Evolutionary conservation across 2,113 vertebrate genomes (phyloP).

Genomic region (Hydrolagus affinis): DNA sequence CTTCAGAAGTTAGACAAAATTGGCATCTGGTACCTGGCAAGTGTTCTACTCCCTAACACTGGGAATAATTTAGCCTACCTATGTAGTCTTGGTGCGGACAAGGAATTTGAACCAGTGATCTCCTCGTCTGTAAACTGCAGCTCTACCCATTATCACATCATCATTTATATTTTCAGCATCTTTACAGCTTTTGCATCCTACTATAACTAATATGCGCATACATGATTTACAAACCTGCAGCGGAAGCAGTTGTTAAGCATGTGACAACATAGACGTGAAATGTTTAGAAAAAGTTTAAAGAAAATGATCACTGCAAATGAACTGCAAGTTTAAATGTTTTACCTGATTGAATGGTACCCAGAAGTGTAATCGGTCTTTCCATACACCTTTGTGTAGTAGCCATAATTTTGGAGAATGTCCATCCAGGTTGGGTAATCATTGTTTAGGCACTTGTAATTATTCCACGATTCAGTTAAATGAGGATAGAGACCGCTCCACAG

Average conservation of each 20-base stretch:
- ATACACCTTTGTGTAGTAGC: slow-evolving; percentile 69
- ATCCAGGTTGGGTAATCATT: slow-evolving; percentile 82
- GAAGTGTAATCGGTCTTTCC: slow-evolving; percentile 89
- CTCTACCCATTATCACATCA: no score
- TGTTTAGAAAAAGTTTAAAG: neutral
- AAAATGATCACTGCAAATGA: neutral
- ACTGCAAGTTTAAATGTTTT: slow-evolving; percentile 35
- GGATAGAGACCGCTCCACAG: slow-evolving; percentile 94
- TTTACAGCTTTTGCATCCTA: neutral
- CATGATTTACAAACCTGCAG: neutral
- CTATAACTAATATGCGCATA: neutral
- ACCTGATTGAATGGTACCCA: slow-evolving; percentile 89
- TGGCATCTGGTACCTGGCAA: neutral
- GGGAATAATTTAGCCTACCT: no score
- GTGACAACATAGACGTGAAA: neutral
- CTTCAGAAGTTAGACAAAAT: neutral
- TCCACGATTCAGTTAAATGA: slow-evolving; percentile 91
- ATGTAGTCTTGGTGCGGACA: no score
- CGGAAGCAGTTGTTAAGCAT: neutral
- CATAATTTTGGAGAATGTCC: slow-evolving; percentile 69
- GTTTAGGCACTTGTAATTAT: slow-evolving; percentile 90
- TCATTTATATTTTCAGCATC: no score
- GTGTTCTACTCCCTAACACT: no score
- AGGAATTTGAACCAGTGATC: no score
- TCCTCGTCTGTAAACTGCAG: no score